Evolutionary conservation across 2,888 invertebrate genomes (phyloP), one percentile per base, ranked within the genome.

Genomic region (Mesorhabditis belari): DNA sequence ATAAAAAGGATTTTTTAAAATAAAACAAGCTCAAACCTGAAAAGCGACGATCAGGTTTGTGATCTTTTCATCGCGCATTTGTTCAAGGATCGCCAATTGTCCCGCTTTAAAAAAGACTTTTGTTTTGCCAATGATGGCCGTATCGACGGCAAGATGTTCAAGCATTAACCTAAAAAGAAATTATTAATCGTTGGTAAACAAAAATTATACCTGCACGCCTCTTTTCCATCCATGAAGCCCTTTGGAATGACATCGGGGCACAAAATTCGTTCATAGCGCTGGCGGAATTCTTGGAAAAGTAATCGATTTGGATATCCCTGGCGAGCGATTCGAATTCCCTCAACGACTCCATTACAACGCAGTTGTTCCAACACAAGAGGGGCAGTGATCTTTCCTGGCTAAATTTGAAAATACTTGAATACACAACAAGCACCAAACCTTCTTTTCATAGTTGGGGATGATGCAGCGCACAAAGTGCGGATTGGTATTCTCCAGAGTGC

Each of bases 101-200:
- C 98, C 98, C 70, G 96, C 95, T 67, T 98, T 87, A 88, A 99
- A 96, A 87, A 99, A 99, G 80, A 99, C 94, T 85, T 99, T 99
- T 57, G 95, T 95, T 84, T 96, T 96, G 57, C 98, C 98, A 64
- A 99, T 92, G 65, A 98, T 85, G 83, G 95, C 96, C n/a, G n/a
- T 89, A 83, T 99, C 96, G 64, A 99, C 85, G 81, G 98, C 98
- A 73, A 99, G 85, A 2, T 90, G 91, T 82, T 90, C 88, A 76
- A 98, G 94, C 83, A 79, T 79, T n/a, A 68, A 64, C 52, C 85
- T 76, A 49, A 62, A 73, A n/a, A n/a, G n/a, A n/a, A n/a, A n/a
- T n/a, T n/a, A n/a, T n/a, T n/a, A n/a, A n/a, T n/a, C n/a, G n/a
- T n/a, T n/a, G n/a, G 83, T 98, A 99, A n/a, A n/a, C n/a, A n/a